phyloP scores from a whole-genome alignment of 2,113 vertebrate genomes.

The Petrocephalus microphthalmus region DNA sequence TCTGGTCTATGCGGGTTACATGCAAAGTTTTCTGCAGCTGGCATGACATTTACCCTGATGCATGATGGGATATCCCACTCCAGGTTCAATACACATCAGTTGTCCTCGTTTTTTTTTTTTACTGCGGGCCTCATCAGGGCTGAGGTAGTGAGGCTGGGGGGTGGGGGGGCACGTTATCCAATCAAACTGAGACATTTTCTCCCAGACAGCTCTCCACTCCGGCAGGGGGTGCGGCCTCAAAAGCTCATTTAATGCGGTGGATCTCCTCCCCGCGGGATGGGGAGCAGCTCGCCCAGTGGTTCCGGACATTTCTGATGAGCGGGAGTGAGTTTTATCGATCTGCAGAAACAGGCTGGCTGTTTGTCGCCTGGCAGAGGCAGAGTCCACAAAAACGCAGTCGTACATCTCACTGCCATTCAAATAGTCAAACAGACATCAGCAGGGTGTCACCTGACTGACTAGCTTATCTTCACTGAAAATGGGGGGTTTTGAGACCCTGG shows the following conservation, averaged over 20 bases:
- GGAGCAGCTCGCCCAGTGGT: not conserved
- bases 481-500: not conserved
- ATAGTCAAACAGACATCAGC: not conserved
- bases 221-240: constrained; percentile 5
- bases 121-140: constrained; percentile 30
- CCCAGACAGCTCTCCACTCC: not conserved
- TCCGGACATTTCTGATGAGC: constrained; percentile 40
- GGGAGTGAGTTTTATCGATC: constrained; percentile 44
- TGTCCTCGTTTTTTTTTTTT: constrained; percentile 7
- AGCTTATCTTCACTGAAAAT: not conserved
- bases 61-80: constrained; percentile 7
- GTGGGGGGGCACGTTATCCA: not conserved
- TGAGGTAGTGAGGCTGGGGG: not conserved
- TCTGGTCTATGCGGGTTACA: not conserved
- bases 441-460: not conserved
- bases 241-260: not conserved
- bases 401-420: not conserved
- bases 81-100: not conserved
- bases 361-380: not conserved
- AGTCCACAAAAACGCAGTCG: not conserved
- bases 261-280: not conserved
- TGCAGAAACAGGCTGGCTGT: constrained; percentile 31
- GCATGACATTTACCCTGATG: constrained; percentile 17
- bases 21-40: constrained; percentile 24
- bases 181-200: constrained; percentile 23